Conservation (phyloP, 2,888 invertebrate genomes). For the Trichogramma dendrolimi region DNA sequence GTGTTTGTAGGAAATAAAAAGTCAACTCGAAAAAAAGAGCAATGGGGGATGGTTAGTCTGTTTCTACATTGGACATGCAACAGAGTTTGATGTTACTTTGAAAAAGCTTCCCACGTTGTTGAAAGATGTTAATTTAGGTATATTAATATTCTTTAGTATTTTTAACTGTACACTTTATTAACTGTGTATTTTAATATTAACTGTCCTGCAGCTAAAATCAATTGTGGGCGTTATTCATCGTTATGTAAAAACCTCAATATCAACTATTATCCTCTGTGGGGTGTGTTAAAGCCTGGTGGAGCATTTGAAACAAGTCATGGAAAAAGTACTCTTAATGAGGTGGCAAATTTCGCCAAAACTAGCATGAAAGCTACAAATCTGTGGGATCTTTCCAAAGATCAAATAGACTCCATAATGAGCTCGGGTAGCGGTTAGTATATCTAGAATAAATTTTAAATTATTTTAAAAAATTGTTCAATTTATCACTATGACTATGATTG, state of each 20-base stretch:
- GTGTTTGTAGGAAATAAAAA: constrained; percentile 20
- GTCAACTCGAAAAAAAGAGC: constrained; percentile 26
- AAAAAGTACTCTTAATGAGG: constrained; percentile 57
- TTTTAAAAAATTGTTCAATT: background rate
- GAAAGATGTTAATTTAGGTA: constrained; percentile 56
- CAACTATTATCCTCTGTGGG: constrained; percentile 65
- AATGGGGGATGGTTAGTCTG: constrained; percentile 56
- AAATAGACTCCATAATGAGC: constrained; percentile 58
- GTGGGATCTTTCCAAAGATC: constrained; percentile 61
- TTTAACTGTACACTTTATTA: background rate
- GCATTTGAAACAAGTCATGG: constrained; percentile 73
- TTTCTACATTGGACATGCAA: constrained; percentile 56
- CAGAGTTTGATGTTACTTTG: constrained; percentile 57
- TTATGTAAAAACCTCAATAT: constrained; percentile 62
- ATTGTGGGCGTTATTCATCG: constrained; percentile 58
- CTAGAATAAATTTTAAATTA: background rate
- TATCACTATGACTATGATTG: constrained; percentile 21
- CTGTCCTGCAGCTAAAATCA: constrained; percentile 57
- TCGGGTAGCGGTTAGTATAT: constrained; percentile 32
- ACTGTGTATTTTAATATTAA: background rate
- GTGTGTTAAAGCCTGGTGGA: constrained; percentile 69
- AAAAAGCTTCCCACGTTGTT: constrained; percentile 62
- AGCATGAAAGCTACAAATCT: constrained; percentile 58
- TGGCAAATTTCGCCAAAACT: constrained; percentile 64
- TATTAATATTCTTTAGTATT: background rate